Conservation (phyloP, 1,140 invertebrate species). For the Drosophila prosaltans region DNA sequence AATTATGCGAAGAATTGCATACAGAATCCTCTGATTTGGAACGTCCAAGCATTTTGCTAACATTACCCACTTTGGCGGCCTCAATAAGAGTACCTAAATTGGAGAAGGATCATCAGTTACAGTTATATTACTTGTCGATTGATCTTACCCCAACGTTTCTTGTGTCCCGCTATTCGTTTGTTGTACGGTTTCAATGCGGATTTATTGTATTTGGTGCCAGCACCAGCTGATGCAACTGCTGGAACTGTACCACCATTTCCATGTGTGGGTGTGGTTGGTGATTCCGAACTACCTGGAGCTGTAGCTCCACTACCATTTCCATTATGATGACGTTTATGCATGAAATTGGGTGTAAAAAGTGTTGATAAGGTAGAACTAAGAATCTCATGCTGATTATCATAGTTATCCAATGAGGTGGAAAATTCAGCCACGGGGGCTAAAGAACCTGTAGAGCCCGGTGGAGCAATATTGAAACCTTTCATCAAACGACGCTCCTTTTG, state of each 20-base stretch:
- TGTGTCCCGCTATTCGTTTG: conserved; percentile 86
- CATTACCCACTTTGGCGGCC: conserved; percentile 90
- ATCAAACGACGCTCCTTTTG: conserved; percentile 95
- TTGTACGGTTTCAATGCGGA: conserved; percentile 84
- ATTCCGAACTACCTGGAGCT: conserved; percentile 47
- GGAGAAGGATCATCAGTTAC: neutral
- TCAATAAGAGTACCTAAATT: conserved; percentile 89
- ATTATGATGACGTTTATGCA: conserved; percentile 70
- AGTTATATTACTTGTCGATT: neutral
- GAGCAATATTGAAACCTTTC: conserved; percentile 96
- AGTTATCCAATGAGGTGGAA: conserved; percentile 87
- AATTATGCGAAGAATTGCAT: conserved; percentile 86
- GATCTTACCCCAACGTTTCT: conserved; percentile 86
- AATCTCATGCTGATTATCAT: conserved; percentile 83
- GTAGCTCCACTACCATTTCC: conserved; percentile 26
- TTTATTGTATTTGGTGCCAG: conserved; percentile 77
- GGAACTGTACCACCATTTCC: conserved; percentile 15
- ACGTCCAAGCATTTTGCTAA: conserved; percentile 89
- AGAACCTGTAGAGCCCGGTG: conserved; percentile 86
- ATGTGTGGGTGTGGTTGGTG: conserved; percentile 58
- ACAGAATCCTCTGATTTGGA: conserved; percentile 92
- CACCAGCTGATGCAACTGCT: conserved; percentile 2
- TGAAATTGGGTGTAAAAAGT: conserved; percentile 83
- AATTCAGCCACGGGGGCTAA: conserved; percentile 90
- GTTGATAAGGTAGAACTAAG: conserved; percentile 74